Conservation (phyloP, 2,113 vertebrate genomes). For the Tragelaphus scriptus region DNA sequence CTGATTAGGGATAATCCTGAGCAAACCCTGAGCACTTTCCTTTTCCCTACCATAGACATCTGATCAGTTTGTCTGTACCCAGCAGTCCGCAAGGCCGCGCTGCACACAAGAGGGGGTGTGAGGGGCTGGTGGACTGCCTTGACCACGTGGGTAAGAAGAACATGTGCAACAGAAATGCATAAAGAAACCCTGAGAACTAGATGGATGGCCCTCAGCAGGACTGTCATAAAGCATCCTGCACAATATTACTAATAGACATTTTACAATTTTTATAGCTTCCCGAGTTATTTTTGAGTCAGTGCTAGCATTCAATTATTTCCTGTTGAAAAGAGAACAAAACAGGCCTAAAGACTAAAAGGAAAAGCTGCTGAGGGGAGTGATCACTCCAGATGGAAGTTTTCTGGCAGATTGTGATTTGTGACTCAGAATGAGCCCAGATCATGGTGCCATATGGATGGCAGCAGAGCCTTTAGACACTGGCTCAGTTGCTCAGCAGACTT, state of each 20-base stretch:
- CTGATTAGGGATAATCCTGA: neutral
- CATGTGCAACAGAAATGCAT: neutral
- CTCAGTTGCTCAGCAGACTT: neutral
- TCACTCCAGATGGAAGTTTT: conserved; percentile 59
- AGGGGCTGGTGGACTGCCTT: neutral
- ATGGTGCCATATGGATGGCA: conserved; percentile 26
- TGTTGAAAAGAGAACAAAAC: conserved; percentile 62
- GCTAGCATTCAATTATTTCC: conserved; percentile 58
- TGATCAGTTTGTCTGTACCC: neutral
- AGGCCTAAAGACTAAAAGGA: conserved; percentile 44
- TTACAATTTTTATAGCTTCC: conserved; percentile 50
- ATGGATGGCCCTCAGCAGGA: neutral
- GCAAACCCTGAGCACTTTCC: neutral
- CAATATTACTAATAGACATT: conserved; percentile 22
- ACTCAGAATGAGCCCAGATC: conserved; percentile 54
- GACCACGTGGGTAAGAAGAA: neutral
- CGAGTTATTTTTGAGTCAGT: conserved; percentile 58
- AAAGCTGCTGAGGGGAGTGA: conserved; percentile 1
- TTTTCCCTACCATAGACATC: neutral
- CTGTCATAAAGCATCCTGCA: neutral
- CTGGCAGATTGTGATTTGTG: conserved; percentile 52
- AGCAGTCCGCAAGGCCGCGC: neutral
- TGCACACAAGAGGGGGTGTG: neutral
- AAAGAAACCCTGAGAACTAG: neutral
- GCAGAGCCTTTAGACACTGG: neutral